These are phyloP conservation scores for Lordiphosa collinella DNA, from an alignment of 1,140 invertebrate species.

Conservation along the genomic window DNA sequence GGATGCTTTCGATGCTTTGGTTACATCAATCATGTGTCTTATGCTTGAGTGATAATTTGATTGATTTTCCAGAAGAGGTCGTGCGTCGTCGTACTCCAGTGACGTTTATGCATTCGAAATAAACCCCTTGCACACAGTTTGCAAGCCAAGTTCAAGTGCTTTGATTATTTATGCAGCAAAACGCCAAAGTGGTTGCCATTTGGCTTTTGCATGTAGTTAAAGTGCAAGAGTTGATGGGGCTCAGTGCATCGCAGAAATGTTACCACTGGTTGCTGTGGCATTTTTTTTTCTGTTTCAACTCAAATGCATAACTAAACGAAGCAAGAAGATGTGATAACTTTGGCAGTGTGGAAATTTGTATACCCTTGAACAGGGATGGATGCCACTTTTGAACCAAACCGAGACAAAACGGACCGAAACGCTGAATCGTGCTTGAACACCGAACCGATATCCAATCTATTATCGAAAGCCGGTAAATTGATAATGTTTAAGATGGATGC, in stretches of 20 bases:
- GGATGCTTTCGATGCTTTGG: background rate
- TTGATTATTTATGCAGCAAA: conserved; percentile 41
- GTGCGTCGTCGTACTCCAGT: background rate
- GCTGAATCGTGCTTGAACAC: too few relatives aligned
- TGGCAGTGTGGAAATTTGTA: background rate
- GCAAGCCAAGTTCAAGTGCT: conserved; percentile 5
- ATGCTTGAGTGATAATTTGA: conserved; percentile 47
- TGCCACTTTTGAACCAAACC: too few relatives aligned
- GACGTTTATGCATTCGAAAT: conserved; percentile 17
- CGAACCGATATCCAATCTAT: too few relatives aligned
- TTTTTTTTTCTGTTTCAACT: conserved; percentile 1
- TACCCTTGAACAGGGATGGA: too few relatives aligned
- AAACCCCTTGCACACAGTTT: conserved; percentile 2
- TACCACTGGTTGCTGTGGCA: conserved; percentile 24
- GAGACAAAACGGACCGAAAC: too few relatives aligned
- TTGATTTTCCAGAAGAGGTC: conserved; percentile 30
- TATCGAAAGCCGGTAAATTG: too few relatives aligned
- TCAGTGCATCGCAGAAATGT: conserved; percentile 14
- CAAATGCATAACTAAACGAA: conserved; percentile 33
- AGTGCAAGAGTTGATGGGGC: conserved; percentile 42
- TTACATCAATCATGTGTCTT: conserved; percentile 45
- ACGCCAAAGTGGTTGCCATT: conserved; percentile 6
- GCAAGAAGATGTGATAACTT: background rate
- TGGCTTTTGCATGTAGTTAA: conserved; percentile 30
- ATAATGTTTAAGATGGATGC: too few relatives aligned